Base-by-base conservation (phyloP, 2,888 invertebrate species). In the Netelia melanura region DNA sequence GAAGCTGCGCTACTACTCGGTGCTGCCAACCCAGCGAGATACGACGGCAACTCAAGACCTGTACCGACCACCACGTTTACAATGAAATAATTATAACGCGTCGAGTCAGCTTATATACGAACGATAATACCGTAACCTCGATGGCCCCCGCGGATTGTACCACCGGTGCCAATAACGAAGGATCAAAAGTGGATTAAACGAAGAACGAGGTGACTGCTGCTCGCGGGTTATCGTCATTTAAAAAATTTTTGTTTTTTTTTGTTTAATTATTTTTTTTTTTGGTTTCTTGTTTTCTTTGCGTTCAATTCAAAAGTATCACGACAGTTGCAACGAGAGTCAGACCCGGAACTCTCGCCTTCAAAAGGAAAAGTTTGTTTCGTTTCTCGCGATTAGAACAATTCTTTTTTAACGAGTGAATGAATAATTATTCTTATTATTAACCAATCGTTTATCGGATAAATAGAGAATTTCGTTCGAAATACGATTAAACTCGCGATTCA, bases 1-100 rank as follows among this genome's bases (percentile, higher is more conserved):
- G 77, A 76, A 62, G 75, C 54, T 11, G 21, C 23, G 62, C n/a
- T 68, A 30, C 58, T 25, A 48, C 54, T 10, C 14, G 52, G 17
- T 30, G 38, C 14, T 17, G n/a, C 3, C 54, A 44, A 48, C 25
- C 44, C 30, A 74, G 11, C n/a, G 48, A 70, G 64, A 56, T 10
- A 23, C 52, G 14, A 30, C 17, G 21, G 61, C 61, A 10, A 10
- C 21, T n/a, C 48, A 43, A 10, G 43, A 23, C 23, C n/a, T 25
- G 25, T 25, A 3, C 25, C 25, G 25, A 25, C 25, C 14, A 21
- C 23, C 17, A 17, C 17, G 30, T 74, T 74, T 67, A 65, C 72
- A 72, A 80, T 80, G 62, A 81, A 81, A 75, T 81, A 75, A 81
- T 81, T 81, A 81, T 70, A 58, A 44, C 75, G n/a, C 54, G 75